Base-by-base conservation (phyloP, 2,113 vertebrate species). In the Reinhardtius hippoglossoides region DNA sequence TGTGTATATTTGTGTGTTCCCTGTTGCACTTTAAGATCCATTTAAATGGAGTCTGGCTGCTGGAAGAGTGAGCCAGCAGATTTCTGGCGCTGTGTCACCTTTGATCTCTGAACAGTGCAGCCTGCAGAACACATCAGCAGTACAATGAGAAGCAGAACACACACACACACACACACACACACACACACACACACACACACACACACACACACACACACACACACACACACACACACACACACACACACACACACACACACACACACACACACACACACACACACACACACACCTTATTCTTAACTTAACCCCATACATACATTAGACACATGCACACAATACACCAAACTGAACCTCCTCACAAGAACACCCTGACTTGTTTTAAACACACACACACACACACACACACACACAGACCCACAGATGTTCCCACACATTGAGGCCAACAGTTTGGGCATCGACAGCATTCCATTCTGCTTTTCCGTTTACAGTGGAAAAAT, bases 401-500 rank as follows among this genome's bases (percentile, higher is more conserved):
- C 76, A 61, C 13, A 69, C 62, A 78, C 75, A 71, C 44, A 40
- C 71, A 67, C 71, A 60, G 15, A 50, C 69, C 56, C 69, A 68
- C 78, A 85, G 84, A 80, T 58, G 71, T 88, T 92, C 88, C 83
- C 88, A 89, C 85, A 87, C 71, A 71, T 27, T 68, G 71, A 87
- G 76, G 78, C 90, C 79, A 84, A 82, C 56, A 23, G 72, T 83
- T 83, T 87, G 82, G 78, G 80, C 82, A 89, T 85, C 68, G 74
- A 70, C 85, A 85, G 83, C 89, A 91, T 91, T 92, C 91, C 89
- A 83, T 64, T 89, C 78, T 64, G 66, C 80, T 79, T 85, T 87
- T 86, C 55, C 58, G 5, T 84, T 93, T 89, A 92, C 88, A 89
- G 85, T 89, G 92, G 91, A 93, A 93, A 91, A 84, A 81, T 58